phyloP scores from a whole-genome alignment of 2,113 vertebrate species.

The Platanista minor region DNA sequence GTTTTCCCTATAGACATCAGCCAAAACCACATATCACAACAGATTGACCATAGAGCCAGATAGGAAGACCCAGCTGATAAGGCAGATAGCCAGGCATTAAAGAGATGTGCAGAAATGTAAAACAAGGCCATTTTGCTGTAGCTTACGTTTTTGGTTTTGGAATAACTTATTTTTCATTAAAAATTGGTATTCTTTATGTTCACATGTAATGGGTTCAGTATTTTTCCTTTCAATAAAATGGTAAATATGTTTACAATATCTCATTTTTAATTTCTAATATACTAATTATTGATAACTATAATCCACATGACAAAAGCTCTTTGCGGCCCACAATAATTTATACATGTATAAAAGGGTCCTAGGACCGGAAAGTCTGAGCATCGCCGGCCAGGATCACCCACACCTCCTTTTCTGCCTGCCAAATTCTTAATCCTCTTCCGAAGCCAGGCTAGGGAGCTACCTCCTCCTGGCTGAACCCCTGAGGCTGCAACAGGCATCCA shows the following conservation, averaged over 20 bases:
- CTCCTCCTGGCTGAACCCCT: background rate
- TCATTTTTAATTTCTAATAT: background rate
- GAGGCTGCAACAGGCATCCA: rapidly evolving
- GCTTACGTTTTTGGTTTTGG: background rate
- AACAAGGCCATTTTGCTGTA: no score
- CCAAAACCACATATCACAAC: rapidly evolving
- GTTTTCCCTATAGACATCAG: rapidly evolving
- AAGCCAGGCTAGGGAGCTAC: background rate
- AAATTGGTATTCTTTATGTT: background rate
- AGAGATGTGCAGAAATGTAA: background rate
- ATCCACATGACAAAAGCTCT: background rate
- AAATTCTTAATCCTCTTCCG: no score
- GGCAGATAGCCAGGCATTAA: background rate
- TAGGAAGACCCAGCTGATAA: rapidly evolving
- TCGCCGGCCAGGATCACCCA: background rate
- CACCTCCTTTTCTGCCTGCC: background rate
- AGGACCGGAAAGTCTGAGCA: background rate
- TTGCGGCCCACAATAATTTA: background rate
- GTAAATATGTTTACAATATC: background rate
- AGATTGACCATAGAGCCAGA: rapidly evolving
- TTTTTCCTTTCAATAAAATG: background rate
- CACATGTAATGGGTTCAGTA: background rate
- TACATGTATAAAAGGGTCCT: background rate
- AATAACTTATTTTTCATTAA: background rate
- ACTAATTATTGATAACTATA: background rate